These are phyloP conservation scores for Helobdella robusta DNA, from an alignment of 2,888 invertebrate species.

Conservation along the genomic window DNA sequence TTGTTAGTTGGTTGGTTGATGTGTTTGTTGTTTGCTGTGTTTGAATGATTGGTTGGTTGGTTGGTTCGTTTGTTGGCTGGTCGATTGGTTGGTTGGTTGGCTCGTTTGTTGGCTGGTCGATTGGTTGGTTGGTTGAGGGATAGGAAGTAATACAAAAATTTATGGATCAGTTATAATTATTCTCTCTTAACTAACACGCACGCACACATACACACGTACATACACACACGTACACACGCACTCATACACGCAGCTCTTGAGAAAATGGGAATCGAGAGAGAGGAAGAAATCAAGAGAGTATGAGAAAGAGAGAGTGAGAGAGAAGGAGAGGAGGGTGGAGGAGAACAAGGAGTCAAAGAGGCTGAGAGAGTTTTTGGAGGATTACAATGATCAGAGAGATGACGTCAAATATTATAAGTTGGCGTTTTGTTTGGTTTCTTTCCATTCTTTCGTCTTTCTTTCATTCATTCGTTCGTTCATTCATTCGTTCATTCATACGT, in stretches of 20 bases:
- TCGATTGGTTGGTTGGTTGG: too few species aligned
- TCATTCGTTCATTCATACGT: too few species aligned
- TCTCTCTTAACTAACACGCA: not conserved
- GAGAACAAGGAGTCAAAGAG: slow-evolving; percentile 81
- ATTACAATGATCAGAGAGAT: slow-evolving; percentile 95
- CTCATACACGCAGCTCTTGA: slow-evolving; percentile 54
- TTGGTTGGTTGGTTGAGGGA: too few species aligned
- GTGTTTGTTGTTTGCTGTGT: too few species aligned
- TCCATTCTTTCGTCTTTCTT: too few species aligned
- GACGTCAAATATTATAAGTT: slow-evolving; percentile 91
- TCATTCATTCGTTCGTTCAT: too few species aligned
- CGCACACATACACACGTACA: not conserved
- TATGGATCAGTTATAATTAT: not conserved
- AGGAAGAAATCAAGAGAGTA: slow-evolving; percentile 65
- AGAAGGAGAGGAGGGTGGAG: slow-evolving; percentile 73
- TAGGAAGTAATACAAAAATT: not conserved
- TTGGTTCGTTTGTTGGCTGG: too few species aligned
- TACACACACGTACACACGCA: too few species aligned
- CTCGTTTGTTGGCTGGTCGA: too few species aligned
- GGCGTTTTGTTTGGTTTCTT: slow-evolving; percentile 41
- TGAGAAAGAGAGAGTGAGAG: slow-evolving; percentile 75
- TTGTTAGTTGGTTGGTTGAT: too few species aligned
- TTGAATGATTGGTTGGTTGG: too few species aligned
- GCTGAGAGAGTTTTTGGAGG: slow-evolving; percentile 92
- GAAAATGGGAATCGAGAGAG: slow-evolving; percentile 49